Evolutionary conservation across 2,888 invertebrate genomes (phyloP), one percentile per base, ranked within the genome.

Genomic region (Lepeophtheirus nordmannii): DNA sequence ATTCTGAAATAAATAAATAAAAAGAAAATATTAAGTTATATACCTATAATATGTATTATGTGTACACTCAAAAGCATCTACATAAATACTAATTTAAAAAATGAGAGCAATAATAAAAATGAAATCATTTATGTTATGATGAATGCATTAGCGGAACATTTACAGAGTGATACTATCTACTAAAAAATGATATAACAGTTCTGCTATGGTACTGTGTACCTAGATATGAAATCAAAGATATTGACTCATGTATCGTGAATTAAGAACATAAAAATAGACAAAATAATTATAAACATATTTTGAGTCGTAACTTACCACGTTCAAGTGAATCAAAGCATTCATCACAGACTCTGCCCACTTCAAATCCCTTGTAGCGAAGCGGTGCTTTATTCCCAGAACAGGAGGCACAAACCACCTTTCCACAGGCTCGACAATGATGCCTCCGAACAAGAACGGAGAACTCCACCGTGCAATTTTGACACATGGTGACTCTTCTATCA

Each of bases 361-460:
- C 75, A 70, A 77, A 77, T 40, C 77, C 75, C 63, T 77, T 74
- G 70, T 81, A 82, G 67, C 75, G 74, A 61, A 82, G 73, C 1
- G 80, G 80, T 38, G 80, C 80, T 70, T 76, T 75, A 70, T 78
- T 77, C 46, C 77, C 77, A 2, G 82, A 83, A 72, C 84, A 84
- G 70, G 77, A 78, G 30, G 80, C 76, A 72, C 83, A 84, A 22
- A 83, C 80, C 67, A 83, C 81, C 74, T 82, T 81, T 67, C 83
- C 83, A 76, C 83, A 84, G 41, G 82, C 81, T 70, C 83, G 74
- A 71, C 84, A 84, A 73, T 83, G 83, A 72, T 84, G 83, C 68
- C 83, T 77, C 67, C 84, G 76, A 74, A 81, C 82, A 69, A 82
- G 81, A 12, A 83, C 78, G 1, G 82, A 82, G 73, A 84, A 84